Conservation (phyloP, 2,113 vertebrate genomes). For the Tetrax tetrax region DNA sequence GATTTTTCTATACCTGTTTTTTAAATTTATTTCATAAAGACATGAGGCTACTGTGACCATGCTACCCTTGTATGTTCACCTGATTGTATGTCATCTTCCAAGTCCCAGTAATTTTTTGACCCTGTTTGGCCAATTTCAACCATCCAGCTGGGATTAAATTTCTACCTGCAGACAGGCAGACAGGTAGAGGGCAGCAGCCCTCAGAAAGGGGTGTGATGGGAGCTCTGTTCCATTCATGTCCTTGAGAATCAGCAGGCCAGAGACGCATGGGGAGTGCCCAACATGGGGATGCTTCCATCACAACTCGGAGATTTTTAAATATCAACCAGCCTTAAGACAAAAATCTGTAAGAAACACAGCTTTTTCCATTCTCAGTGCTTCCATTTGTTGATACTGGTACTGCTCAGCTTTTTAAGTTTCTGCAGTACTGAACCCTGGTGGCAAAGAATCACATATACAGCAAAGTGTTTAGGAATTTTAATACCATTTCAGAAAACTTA, state of each 20-base stretch:
- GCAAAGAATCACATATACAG: background rate
- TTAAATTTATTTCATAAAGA: background rate
- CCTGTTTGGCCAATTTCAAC: background rate
- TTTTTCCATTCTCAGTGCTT: background rate
- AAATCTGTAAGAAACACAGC: background rate
- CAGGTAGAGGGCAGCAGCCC: background rate
- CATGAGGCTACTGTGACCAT: background rate
- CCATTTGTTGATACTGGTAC: background rate
- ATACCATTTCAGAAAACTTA: background rate
- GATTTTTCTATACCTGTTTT: background rate
- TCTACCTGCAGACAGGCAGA: background rate
- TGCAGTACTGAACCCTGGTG: rapidly evolving
- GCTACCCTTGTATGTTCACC: background rate
- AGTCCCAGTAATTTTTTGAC: background rate
- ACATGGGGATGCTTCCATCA: rapidly evolving
- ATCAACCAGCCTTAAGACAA: background rate
- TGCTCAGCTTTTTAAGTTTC: background rate
- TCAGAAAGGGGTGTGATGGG: background rate
- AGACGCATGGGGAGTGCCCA: background rate
- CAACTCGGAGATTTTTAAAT: background rate
- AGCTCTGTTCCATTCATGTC: rapidly evolving
- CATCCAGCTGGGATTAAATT: background rate
- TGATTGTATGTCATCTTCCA: background rate
- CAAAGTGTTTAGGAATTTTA: background rate
- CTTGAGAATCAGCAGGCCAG: background rate